A percentile compares a stretch with the other conserved stretches of the same genome.
These are phyloP conservation scores for Florisuga fusca DNA, from an alignment of 2,797 vertebrate species.

Conservation along the genomic window DNA sequence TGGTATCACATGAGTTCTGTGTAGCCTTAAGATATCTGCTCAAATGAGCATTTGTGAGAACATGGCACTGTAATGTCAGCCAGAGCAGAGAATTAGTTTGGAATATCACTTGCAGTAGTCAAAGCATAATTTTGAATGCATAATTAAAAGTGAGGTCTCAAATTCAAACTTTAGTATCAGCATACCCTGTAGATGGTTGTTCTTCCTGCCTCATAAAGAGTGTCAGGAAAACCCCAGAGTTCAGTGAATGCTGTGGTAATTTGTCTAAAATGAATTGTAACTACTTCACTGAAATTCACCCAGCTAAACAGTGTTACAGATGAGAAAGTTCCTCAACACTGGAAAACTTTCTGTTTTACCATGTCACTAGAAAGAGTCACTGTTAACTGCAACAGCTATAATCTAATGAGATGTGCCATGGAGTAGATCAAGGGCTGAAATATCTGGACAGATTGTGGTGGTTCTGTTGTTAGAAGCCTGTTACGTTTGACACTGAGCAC, in stretches of 20 bases:
- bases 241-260: background rate
- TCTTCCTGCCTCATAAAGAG: background rate
- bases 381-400: background rate
- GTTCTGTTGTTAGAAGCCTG: constrained; percentile 47
- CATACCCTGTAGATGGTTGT: background rate
- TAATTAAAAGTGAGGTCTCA: background rate
- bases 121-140: background rate
- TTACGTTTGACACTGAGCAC: constrained; percentile 16
- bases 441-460: constrained; percentile 1
- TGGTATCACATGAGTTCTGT: background rate
- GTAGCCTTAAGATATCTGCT: background rate
- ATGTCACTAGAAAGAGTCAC: background rate
- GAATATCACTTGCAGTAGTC: background rate
- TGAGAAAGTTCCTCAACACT: background rate
- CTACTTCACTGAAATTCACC: background rate
- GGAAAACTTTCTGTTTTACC: constrained; percentile 1
- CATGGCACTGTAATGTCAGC: background rate
- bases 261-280: background rate
- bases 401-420: background rate
- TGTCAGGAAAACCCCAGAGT: background rate
- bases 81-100: background rate
- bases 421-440: constrained; percentile 20
- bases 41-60: background rate
- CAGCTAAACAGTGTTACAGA: background rate
- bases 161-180: background rate